A percentile compares a stretch with the other conserved stretches of the same genome.
These are phyloP conservation scores for Euplexia lucipara DNA, from an alignment of 2,888 invertebrate species.

Conservation along the genomic window DNA sequence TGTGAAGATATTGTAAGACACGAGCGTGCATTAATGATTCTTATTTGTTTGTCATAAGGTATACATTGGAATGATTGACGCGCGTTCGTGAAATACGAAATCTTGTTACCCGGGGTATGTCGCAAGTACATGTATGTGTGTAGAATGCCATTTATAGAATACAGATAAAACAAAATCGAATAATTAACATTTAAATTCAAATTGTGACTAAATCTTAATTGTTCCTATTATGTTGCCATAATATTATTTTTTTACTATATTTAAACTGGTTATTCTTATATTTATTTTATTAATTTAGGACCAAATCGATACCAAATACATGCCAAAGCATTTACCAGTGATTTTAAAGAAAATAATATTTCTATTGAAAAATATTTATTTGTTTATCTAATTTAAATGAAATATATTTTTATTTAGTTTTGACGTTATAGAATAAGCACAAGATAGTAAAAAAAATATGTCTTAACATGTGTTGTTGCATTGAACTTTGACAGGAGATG, in stretches of 20 bases:
- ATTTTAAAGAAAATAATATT: slow-evolving; percentile 35
- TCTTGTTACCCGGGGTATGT: neutral
- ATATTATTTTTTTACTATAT: slow-evolving; percentile 50
- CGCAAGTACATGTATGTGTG: neutral
- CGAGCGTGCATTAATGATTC: too few relatives aligned
- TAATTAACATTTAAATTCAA: slow-evolving; percentile 30
- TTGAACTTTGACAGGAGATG: slow-evolving; percentile 19
- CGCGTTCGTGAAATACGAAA: too few relatives aligned
- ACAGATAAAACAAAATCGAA: slow-evolving; percentile 36
- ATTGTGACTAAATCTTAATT: slow-evolving; percentile 43
- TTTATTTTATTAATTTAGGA: slow-evolving; percentile 57
- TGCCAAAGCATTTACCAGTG: slow-evolving; percentile 72
- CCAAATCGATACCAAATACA: slow-evolving; percentile 66
- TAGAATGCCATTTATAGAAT: slow-evolving; percentile 9
- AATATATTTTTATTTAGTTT: slow-evolving; percentile 29
- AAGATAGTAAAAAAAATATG: slow-evolving; percentile 1
- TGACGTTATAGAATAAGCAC: slow-evolving; percentile 14
- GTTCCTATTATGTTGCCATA: slow-evolving; percentile 81
- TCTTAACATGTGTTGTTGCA: slow-evolving; percentile 8
- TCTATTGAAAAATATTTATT: slow-evolving; percentile 19
- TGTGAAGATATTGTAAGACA: too few relatives aligned
- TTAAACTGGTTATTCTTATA: slow-evolving; percentile 53
- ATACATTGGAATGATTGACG: too few relatives aligned
- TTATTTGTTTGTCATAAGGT: too few relatives aligned
- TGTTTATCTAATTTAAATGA: slow-evolving; percentile 6